Evolutionary conservation across 2,797 vertebrate genomes (phyloP), one percentile per base, ranked within the genome.

Genomic region (Luscinia luscinia): DNA sequence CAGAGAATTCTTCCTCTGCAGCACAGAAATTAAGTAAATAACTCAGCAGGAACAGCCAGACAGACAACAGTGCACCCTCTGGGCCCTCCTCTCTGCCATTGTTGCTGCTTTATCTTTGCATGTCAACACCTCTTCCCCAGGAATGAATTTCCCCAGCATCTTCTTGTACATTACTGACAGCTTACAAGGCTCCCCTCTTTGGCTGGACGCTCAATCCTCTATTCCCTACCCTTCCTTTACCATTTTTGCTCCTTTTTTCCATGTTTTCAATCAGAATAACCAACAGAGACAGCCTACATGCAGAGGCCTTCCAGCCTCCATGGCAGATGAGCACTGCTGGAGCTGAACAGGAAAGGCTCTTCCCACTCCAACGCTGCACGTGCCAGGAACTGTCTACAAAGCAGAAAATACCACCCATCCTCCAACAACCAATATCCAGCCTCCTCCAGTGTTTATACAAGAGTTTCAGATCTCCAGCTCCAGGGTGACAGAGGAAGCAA

Each of bases 121-220:
- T 5, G 6, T 11, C 79, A 64, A 21, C 2, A 5, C 21, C 22
- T 45, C 17, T n/a, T 59, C 48, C 57, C 18, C 32, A 57, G 15
- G 72, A 59, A 48, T 70, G 0, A 15, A 51, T 23, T 32, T 40
- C 14, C 32, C 20, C 41, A 48, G 36, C 0, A 2, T 38, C 43
- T n/a, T 63, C 34, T 45, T 64, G 34, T 15, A 49, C 5, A 9
- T 30, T 19, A 38, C 15, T 4, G 4, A 32, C 16, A 79, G 63
- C 10, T 38, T 54, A 27, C 34, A 69, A 54, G 30, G 48, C 34
- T 43, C 12, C 30, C 24, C 30, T 75, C 43, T 54, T 66, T 23
- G 45, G 9, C 32, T 55, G 41, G 27, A 66, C 0, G 0, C 20
- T 62, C 11, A 2, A 5, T 63, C 24, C 11, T 49, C 54, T 52